Evolutionary conservation across 2,113 vertebrate species (phyloP).

Genomic region (Oryzias celebensis): DNA sequence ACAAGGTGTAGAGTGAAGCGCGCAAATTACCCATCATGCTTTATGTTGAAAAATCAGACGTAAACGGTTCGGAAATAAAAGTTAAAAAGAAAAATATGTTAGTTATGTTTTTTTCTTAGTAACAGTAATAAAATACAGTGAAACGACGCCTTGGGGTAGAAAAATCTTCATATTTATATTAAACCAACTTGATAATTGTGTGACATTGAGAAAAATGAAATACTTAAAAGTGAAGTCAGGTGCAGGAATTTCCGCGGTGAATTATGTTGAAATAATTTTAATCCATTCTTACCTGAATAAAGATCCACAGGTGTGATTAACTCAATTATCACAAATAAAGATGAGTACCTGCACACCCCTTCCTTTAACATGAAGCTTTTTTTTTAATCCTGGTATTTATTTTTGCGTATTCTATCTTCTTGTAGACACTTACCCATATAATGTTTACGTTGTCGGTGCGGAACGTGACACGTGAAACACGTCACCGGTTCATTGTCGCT

Average conservation of each 20-base stretch:
- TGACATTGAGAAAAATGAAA: no score
- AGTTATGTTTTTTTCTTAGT: no score
- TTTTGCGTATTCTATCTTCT: background rate
- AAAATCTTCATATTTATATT: no score
- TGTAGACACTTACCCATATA: background rate
- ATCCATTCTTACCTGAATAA: conserved; percentile 50
- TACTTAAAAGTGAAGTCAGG: no score
- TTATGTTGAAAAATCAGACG: no score
- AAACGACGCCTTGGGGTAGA: no score
- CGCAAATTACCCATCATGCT: no score
- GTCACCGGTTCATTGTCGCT: conserved; percentile 40
- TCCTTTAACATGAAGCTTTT: background rate
- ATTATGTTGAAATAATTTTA: no score
- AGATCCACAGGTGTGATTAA: conserved; percentile 20
- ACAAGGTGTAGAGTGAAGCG: no score
- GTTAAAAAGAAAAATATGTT: background rate
- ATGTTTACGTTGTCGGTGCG: background rate
- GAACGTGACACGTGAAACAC: background rate
- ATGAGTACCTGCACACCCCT: background rate
- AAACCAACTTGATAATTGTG: no score
- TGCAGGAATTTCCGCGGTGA: no score
- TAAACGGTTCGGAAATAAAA: background rate
- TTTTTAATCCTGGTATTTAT: background rate
- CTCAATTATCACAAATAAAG: conserved; percentile 11
- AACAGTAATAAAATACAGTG: no score